These are phyloP conservation scores for Pammene aurita DNA, from an alignment of 2,888 invertebrate genomes.

Conservation along the genomic window DNA sequence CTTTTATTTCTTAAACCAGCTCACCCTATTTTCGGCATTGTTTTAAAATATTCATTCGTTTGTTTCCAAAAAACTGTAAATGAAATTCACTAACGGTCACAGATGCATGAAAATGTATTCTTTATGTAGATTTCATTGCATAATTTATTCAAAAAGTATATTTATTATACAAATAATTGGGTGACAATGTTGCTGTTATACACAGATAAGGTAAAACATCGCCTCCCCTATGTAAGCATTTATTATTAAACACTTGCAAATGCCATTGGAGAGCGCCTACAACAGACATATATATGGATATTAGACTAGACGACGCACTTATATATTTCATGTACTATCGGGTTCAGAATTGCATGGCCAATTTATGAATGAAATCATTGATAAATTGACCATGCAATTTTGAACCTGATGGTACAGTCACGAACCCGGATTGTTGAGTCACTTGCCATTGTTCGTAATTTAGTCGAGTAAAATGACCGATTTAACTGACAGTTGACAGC, in stretches of 20 bases:
- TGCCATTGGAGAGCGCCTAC: slow-evolving; percentile 52
- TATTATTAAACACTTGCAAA: slow-evolving; percentile 75
- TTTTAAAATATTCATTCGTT: slow-evolving; percentile 2
- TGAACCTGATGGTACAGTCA: too few species aligned
- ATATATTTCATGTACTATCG: too few species aligned
- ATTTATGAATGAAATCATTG: too few species aligned
- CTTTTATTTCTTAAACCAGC: background rate
- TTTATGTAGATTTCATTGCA: slow-evolving; percentile 33
- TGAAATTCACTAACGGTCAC: slow-evolving; percentile 26
- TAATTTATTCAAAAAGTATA: slow-evolving; percentile 36
- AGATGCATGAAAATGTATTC: slow-evolving; percentile 31
- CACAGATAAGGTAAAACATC: slow-evolving; percentile 62
- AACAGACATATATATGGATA: background rate
- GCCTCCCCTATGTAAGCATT: slow-evolving; percentile 62
- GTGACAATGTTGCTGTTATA: slow-evolving; percentile 54
- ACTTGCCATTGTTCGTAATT: too few species aligned
- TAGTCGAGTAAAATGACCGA: too few species aligned
- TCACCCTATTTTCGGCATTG: background rate
- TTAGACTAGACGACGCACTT: background rate
- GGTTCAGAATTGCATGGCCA: too few species aligned
- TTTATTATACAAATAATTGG: slow-evolving; percentile 44
- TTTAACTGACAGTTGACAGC: too few species aligned
- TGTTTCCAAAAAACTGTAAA: slow-evolving; percentile 1
- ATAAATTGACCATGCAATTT: too few species aligned
- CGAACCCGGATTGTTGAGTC: too few species aligned